These are phyloP conservation scores for Folsomia manolachei DNA, from an alignment of 2,888 invertebrate genomes.

Conservation along the genomic window DNA sequence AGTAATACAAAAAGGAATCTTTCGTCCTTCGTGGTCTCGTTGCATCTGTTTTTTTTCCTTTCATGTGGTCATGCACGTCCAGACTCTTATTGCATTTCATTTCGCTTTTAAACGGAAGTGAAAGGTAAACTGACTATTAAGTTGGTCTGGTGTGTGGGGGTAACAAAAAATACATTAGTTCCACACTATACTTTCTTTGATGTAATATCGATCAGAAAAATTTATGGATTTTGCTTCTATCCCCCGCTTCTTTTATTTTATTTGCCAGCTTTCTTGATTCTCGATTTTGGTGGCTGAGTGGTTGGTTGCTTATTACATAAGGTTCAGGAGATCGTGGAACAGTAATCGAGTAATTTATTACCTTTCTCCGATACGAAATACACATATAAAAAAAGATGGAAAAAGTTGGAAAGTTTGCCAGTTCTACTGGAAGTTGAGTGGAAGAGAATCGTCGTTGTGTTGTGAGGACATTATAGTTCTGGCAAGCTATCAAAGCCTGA, in stretches of 20 bases:
- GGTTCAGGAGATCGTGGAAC: neutral
- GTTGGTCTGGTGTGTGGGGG: no score
- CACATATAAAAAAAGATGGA: neutral
- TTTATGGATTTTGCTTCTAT: constrained; percentile 1
- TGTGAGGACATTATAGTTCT: no score
- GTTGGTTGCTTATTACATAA: no score
- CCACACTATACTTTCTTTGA: neutral
- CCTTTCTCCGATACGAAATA: no score
- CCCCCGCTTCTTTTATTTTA: neutral
- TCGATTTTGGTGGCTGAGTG: neutral
- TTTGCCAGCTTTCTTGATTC: neutral
- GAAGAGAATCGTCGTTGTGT: no score
- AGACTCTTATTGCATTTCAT: no score
- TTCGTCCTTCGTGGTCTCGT: no score
- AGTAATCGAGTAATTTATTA: neutral
- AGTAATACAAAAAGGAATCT: no score
- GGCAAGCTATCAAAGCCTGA: no score
- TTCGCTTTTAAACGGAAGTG: neutral
- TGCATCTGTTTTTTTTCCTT: no score
- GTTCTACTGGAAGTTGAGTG: neutral
- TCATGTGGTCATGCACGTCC: no score
- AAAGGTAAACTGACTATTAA: neutral
- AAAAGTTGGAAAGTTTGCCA: neutral
- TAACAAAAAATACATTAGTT: constrained; percentile 2
- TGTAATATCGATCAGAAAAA: constrained; percentile 6